These are phyloP conservation scores for Panonychus citri DNA, from an alignment of 1,140 invertebrate species.

Conservation along the genomic window DNA sequence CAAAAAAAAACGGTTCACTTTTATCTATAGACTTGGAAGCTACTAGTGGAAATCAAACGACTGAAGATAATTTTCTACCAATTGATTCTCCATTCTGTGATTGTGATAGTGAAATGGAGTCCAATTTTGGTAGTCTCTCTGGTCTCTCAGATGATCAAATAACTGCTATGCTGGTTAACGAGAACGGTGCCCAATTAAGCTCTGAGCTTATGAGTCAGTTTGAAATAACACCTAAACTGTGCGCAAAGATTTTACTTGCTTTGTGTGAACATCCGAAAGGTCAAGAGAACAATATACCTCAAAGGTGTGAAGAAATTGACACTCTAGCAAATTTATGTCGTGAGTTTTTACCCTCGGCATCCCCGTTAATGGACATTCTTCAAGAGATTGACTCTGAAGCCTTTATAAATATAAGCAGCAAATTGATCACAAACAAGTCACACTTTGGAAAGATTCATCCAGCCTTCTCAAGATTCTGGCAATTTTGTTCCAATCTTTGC, in stretches of 20 bases:
- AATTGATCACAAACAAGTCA: constrained; percentile 2
- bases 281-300: neutral
- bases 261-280: neutral
- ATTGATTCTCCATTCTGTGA: neutral
- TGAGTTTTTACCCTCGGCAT: constrained; percentile 8
- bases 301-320: constrained; percentile 7
- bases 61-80: neutral
- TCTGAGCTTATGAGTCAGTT: constrained; percentile 5
- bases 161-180: constrained; percentile 4
- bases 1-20: no score
- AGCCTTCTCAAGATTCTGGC: constrained; percentile 9
- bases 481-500: constrained; percentile 10
- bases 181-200: constrained; percentile 3
- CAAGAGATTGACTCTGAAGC: constrained; percentile 5
- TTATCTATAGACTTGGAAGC: no score
- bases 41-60: no score
- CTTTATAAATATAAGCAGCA: constrained; percentile 5
- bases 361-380: constrained; percentile 9
- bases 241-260: constrained; percentile 4
- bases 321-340: constrained; percentile 7
- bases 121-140: neutral
- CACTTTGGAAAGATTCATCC: neutral
- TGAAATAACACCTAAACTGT: constrained; percentile 5
- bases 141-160: constrained; percentile 3
- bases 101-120: neutral